These are phyloP conservation scores for Aproaerema taeniolella DNA, from an alignment of 2,888 invertebrate genomes.

Conservation along the genomic window DNA sequence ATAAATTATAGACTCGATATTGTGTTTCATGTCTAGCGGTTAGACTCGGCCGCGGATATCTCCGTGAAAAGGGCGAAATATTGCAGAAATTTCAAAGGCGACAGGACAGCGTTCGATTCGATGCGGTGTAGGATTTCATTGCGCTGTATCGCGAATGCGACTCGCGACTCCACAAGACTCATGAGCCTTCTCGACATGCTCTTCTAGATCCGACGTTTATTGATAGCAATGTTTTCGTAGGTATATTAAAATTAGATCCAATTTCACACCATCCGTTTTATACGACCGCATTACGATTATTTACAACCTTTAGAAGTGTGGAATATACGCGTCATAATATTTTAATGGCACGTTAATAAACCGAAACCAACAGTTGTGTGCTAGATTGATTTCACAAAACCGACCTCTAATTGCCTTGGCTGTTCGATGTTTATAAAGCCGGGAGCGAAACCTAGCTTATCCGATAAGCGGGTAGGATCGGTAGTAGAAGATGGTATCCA, in stretches of 20 bases:
- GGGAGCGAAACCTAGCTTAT: constrained; percentile 37
- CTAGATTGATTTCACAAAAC: constrained; percentile 14
- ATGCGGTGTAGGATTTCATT: constrained; percentile 74
- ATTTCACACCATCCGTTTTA: constrained; percentile 38
- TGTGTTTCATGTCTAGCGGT: constrained; percentile 74
- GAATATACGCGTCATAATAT: constrained; percentile 36
- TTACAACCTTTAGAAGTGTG: constrained; percentile 20
- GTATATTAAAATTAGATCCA: constrained; percentile 53
- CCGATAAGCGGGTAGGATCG: constrained; percentile 35
- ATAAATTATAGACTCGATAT: constrained; percentile 73
- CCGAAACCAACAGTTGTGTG: constrained; percentile 24
- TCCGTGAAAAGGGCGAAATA: constrained; percentile 76
- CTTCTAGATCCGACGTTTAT: constrained; percentile 52
- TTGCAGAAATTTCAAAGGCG: constrained; percentile 74
- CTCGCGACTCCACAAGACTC: constrained; percentile 42
- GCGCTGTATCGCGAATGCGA: constrained; percentile 55
- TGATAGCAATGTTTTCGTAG: constrained; percentile 57
- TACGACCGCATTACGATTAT: constrained; percentile 27
- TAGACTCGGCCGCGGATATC: constrained; percentile 70
- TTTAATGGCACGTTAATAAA: constrained; percentile 38
- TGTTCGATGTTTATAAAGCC: constrained; percentile 30
- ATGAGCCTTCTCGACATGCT: constrained; percentile 50
- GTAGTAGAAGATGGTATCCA: constrained; percentile 66
- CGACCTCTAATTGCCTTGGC: constrained; percentile 13
- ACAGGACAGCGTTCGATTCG: constrained; percentile 75